Base-by-base conservation (phyloP, 2,888 invertebrate genomes). In the Luperina nickerlii region DNA sequence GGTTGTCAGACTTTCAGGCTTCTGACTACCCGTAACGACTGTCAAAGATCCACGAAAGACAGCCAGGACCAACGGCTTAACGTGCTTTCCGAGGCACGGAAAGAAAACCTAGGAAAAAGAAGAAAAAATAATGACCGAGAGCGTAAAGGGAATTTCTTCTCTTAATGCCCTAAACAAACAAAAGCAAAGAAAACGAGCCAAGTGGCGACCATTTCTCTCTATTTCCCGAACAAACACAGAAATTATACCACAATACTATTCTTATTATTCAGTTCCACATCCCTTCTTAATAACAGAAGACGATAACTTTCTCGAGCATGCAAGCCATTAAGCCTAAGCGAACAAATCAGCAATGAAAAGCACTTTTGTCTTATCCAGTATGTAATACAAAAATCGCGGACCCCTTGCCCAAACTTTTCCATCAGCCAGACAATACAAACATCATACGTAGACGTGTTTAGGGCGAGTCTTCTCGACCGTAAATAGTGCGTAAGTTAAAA, bases 381-480 rank as follows among this genome's bases (percentile, higher is more conserved):
- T 82, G 76, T 83, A 79, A 83, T 83, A 83, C 86, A 74, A 86
- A 87, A 87, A 89, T 90, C 85, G 87, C 87, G 88, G 80, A 86
- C 88, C 94, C 94, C 94, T 93, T 91, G 90, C 91, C 92, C 89
- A 94, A 95, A 95, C 93, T 95, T 95, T 93, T 91, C 93, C 94
- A 92, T 95, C 93, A 92, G 90, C 81, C 90, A 91, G 91, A 95
- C 94, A 95, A 93, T 92, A 92, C 91, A 91, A 91, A 90, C 90
- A 92, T 93, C 91, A 94, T 91, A 91, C 90, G 91, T 89, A 90
- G 92, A 90, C 87, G 81, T 89, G 94, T 93, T 94, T 94, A 93
- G 94, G 92, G 92, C 86, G 90, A 90, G 90, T 87, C 89, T 87
- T 89, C 90, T 91, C 90, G 87, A 87, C 87, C 87, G 89, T 87